Conservation (phyloP, 2,797 vertebrate species). For the Gephyroberyx darwinii region DNA sequence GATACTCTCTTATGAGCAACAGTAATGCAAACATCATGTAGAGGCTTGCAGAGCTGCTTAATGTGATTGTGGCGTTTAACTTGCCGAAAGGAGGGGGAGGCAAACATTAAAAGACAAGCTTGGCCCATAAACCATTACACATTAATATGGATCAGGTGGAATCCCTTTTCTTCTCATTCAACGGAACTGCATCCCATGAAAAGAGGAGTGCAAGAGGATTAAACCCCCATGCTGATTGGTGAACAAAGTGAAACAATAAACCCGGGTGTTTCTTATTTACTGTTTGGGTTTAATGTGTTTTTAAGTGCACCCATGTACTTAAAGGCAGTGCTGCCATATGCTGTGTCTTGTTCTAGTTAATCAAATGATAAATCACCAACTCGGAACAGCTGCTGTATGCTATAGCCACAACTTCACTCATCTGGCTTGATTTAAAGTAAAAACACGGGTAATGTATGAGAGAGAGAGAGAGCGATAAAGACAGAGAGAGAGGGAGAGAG, state of each 20-base stretch:
- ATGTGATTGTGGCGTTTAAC: constrained; percentile 60
- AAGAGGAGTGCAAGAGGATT: constrained; percentile 38
- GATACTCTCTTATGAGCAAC: constrained; percentile 58
- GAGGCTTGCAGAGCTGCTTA: constrained; percentile 60
- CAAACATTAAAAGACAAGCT: constrained; percentile 74
- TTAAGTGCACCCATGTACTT: constrained; percentile 63
- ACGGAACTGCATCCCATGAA: constrained; percentile 41
- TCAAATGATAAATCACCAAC: constrained; percentile 61
- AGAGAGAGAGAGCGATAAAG: not conserved
- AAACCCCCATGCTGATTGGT: constrained; percentile 42
- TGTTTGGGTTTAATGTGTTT: constrained; percentile 70
- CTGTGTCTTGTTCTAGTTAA: constrained; percentile 74
- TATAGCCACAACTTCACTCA: constrained; percentile 30
- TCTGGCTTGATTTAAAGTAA: constrained; percentile 49
- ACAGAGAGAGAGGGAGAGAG: not conserved
- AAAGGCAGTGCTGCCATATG: constrained; percentile 74
- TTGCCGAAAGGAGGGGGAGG: constrained; percentile 41
- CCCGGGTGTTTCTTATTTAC: constrained; percentile 69
- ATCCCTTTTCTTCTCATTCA: constrained; percentile 49
- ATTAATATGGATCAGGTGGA: constrained; percentile 74
- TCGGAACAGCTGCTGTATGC: constrained; percentile 51
- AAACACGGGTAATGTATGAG: not conserved
- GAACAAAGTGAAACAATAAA: constrained; percentile 67
- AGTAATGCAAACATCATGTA: constrained; percentile 74
- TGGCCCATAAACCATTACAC: constrained; percentile 63